phyloP scores from a whole-genome alignment of 1,140 invertebrate species.

The Drosophila rufa region DNA sequence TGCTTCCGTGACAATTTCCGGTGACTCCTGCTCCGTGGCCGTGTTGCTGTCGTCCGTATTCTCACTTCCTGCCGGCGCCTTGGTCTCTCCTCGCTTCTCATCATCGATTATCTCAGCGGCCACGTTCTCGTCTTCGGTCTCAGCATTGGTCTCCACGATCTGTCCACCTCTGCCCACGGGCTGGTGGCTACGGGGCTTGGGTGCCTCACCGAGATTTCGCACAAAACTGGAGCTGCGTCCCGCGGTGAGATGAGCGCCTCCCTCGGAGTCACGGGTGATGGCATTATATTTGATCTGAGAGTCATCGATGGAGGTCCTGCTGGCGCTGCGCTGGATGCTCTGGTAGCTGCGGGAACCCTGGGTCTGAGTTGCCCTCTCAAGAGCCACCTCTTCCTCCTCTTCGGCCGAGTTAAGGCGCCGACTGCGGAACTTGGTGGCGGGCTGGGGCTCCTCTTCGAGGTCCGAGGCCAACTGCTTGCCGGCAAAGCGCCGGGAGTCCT shows the following conservation, averaged over 20 bases:
- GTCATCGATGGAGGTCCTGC: conserved; percentile 1
- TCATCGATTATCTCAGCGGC: conserved; percentile 69
- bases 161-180: conserved; percentile 52
- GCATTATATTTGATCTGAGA: conserved; percentile 63
- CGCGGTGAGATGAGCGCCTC: conserved; percentile 50
- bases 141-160: conserved; percentile 32
- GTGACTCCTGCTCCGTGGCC: conserved; percentile 62
- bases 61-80: conserved; percentile 33
- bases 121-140: conserved; percentile 62
- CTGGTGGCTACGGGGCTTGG: conserved; percentile 9
- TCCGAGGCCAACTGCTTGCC: conserved; percentile 64
- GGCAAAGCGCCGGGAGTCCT: conserved; percentile 68
- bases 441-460: conserved; percentile 8
- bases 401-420: conserved; percentile 55
- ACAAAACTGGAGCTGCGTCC: conserved; percentile 60
- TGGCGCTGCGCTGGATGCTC: conserved; percentile 25
- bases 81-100: conserved; percentile 51
- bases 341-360: conserved; percentile 40
- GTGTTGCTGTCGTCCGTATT: conserved; percentile 60
- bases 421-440: conserved; percentile 38
- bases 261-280: conserved; percentile 45
- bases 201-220: conserved; percentile 27
- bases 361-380: conserved; percentile 5
- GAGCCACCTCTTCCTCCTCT: conserved; percentile 32
- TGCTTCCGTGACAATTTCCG: conserved; percentile 22